Conservation (phyloP, 2,113 vertebrate genomes). For the Apteryx mantelli region DNA sequence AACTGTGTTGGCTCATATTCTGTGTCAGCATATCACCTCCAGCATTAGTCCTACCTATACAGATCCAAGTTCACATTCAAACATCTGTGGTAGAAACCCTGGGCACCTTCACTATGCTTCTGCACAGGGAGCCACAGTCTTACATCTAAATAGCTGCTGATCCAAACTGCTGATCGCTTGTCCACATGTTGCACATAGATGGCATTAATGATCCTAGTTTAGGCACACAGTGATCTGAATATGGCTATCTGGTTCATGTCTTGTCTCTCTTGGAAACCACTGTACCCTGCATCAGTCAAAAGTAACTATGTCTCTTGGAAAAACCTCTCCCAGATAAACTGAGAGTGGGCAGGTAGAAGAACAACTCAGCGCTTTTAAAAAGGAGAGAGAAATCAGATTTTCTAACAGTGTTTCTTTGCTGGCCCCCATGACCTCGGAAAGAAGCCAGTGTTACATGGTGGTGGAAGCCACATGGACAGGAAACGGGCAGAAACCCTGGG, state of each 20-base stretch:
- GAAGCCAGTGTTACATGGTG: accelerated
- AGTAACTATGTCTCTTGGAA: not conserved
- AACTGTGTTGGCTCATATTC: not conserved
- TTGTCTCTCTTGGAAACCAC: not conserved
- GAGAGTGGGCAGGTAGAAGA: not conserved
- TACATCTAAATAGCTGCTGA: not conserved
- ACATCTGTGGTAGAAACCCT: not conserved
- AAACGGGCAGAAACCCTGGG: not conserved
- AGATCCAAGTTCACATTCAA: not conserved
- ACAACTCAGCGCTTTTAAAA: not conserved
- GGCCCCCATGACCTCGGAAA: not conserved
- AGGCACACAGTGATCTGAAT: not conserved
- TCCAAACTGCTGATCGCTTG: not conserved
- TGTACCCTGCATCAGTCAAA: not conserved
- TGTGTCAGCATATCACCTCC: not conserved
- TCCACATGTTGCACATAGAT: too few relatives aligned
- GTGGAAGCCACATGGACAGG: not conserved
- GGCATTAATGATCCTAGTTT: too few relatives aligned
- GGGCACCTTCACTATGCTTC: accelerated
- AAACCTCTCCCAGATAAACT: not conserved
- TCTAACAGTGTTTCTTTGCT: not conserved
- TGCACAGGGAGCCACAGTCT: not conserved
- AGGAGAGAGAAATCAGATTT: not conserved
- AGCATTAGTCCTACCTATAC: not conserved
- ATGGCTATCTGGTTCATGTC: not conserved